phyloP scores from a whole-genome alignment of 2,888 invertebrate genomes.

The Caenorhabditis panamensis region DNA sequence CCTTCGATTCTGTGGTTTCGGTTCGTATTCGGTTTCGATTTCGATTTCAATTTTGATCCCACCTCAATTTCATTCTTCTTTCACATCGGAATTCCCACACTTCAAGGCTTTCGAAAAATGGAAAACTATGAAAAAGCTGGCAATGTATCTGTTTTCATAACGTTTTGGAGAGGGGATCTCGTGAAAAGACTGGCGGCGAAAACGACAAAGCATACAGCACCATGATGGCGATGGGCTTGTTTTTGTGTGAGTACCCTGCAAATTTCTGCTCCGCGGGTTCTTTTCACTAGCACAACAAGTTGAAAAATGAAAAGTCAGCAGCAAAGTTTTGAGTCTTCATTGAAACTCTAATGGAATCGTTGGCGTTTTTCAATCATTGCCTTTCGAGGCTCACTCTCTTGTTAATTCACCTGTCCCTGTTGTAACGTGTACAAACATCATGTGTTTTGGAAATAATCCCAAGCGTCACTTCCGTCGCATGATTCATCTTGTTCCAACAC shows the following conservation, averaged over 20 bases:
- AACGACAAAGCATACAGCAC: slow-evolving; percentile 4
- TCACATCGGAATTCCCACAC: not conserved
- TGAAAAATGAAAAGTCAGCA: not conserved
- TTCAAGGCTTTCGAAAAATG: slow-evolving; percentile 3
- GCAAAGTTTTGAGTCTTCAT: not conserved
- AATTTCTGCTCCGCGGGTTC: slow-evolving; percentile 9
- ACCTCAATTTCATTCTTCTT: not conserved
- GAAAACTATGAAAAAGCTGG: not conserved
- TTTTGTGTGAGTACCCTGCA: slow-evolving; percentile 20
- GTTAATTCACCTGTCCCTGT: not conserved
- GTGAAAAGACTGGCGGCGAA: slow-evolving; percentile 3
- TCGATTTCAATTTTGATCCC: not conserved
- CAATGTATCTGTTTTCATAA: slow-evolving; percentile 18
- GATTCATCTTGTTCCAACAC: slow-evolving; percentile 1
- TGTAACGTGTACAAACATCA: not conserved
- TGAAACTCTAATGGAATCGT: not conserved
- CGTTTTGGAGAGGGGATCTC: slow-evolving; percentile 2
- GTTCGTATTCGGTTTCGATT: slow-evolving; percentile 40
- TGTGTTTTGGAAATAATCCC: not conserved
- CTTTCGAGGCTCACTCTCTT: not conserved
- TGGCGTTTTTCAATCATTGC: not conserved
- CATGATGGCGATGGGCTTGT: slow-evolving; percentile 14
- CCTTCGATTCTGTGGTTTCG: not conserved
- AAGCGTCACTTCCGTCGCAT: not conserved
- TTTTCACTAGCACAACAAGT: slow-evolving; percentile 16